phyloP scores from a whole-genome alignment of 2,113 vertebrate species.

The Gavialis gangeticus region DNA sequence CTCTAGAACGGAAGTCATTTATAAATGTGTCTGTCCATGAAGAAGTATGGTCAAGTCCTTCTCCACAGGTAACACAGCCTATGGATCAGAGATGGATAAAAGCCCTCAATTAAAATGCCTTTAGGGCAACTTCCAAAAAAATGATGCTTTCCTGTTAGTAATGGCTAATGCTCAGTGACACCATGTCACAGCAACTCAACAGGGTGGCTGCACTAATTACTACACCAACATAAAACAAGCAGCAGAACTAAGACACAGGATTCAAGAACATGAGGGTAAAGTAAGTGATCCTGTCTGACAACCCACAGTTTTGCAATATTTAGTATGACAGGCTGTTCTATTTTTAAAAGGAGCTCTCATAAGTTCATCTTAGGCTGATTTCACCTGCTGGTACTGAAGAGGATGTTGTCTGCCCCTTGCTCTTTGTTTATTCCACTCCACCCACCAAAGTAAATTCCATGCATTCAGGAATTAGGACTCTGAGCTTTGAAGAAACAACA shows the following conservation, averaged over 20 bases:
- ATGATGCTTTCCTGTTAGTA: neutral
- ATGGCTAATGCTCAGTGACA: neutral
- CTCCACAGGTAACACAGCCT: neutral
- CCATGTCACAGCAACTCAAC: neutral
- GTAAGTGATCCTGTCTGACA: neutral
- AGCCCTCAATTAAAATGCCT: neutral
- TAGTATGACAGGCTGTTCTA: neutral
- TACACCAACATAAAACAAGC: neutral
- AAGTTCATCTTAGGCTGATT: fast-evolving
- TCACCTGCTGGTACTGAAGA: neutral
- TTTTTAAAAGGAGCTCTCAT: neutral
- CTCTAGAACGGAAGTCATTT: neutral
- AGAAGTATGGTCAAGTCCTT: neutral
- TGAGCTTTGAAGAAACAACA: neutral
- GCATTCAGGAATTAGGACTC: neutral
- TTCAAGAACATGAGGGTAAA: neutral
- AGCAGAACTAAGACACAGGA: neutral
- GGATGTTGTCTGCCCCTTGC: neutral
- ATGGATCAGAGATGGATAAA: neutral
- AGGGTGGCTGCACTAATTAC: neutral
- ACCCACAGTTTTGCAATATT: neutral
- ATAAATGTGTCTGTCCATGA: neutral
- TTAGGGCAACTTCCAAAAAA: neutral
- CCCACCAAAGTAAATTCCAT: neutral
- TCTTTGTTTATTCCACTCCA: neutral